Base-by-base conservation (phyloP, 1,140 invertebrate species). In the Drosophila kepulauana region DNA sequence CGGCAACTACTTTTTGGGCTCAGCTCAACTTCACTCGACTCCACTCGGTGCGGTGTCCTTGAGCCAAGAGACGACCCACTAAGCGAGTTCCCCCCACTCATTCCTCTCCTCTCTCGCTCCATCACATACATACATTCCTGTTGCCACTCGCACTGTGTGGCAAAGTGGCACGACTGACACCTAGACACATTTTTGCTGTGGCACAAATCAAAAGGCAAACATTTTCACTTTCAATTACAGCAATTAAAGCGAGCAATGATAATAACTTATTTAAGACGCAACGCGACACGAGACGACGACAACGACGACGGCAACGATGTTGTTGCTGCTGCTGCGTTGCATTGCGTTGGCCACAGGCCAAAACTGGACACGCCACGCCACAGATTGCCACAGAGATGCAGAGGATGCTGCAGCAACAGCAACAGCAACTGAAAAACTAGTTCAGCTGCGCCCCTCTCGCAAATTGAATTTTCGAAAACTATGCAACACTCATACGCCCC, bases 191-290 rank as follows among this genome's bases (percentile, higher is more conserved):
- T 88, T 89, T 85, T 88, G 70, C 85, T 66, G 51, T 89, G 77
- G 81, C 86, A 81, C 81, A 89, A 89, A 89, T 89, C 85, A 88
- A 89, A 85, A 89, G 81, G 75, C 78, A 89, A 89, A 85, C 81
- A 89, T 89, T 89, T 89, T 89, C 85, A 89, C 85, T 89, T 89
- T 89, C 85, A 89, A 89, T 89, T 89, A 90, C 86, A 89, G 85
- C 85, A 89, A 89, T 89, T 89, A 89, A 89, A 81, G 81, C 85
- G 78, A 81, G 85, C 86, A 89, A 89, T 89, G 85, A 89, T 89
- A 89, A 89, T 89, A 89, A 89, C 85, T 89, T 89, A 89, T 89
- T 89, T 89, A 89, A 85, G 85, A 72, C 71, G 70, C 79, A 61
- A 54, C 49, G 49, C 49, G 49, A 52, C 51, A 54, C 51, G 51